A percentile compares a stretch with the other conserved stretches of the same genome.
Evolutionary conservation across 2,797 vertebrate genomes (phyloP).

Genomic region (Perdix hodgsoniae): DNA sequence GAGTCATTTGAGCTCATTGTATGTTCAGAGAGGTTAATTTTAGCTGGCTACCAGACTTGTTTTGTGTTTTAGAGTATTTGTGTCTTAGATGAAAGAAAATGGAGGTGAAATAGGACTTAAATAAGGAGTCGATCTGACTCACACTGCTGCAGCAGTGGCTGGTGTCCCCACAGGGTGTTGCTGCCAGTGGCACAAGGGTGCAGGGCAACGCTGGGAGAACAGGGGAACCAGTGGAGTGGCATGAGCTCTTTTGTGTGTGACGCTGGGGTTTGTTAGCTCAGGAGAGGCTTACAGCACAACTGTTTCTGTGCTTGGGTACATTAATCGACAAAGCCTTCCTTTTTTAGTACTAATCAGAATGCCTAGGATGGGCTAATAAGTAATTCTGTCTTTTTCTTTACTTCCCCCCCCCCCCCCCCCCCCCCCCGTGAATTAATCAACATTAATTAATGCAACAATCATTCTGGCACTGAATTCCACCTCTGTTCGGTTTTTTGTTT

Average conservation of each 20-base stretch:
- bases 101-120: neutral
- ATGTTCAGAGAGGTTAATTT: neutral
- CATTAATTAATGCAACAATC: no score
- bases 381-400: neutral
- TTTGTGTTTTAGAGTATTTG: neutral
- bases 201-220: accelerated
- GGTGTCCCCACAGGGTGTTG: neutral
- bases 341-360: neutral
- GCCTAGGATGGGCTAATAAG: neutral
- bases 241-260: accelerated
- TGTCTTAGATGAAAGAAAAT: constrained; percentile 31
- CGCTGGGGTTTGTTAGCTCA: neutral
- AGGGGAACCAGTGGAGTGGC: accelerated
- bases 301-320: neutral
- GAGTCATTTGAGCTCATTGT: neutral
- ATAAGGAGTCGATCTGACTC: constrained; percentile 46
- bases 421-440: neutral
- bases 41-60: neutral
- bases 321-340: neutral
- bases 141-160: neutral
- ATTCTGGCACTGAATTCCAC: constrained; percentile 22
- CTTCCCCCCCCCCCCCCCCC: neutral
- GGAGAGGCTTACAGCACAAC: neutral
- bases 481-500: no score
- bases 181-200: neutral